These are phyloP conservation scores for Intellagama lesueurii DNA, from an alignment of 2,797 vertebrate species.

Conservation along the genomic window DNA sequence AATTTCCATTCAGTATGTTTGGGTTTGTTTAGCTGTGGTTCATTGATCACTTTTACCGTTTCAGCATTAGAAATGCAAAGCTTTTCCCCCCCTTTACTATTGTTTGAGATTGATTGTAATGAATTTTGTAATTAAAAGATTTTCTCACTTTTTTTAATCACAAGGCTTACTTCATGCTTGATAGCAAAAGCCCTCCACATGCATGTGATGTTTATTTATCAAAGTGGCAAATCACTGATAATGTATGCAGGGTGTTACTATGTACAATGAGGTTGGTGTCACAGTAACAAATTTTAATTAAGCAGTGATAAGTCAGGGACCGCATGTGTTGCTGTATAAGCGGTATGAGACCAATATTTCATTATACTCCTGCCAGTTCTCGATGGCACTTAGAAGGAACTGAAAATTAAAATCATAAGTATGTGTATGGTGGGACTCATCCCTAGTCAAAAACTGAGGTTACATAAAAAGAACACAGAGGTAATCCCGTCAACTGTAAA, in stretches of 20 bases:
- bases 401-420: slow-evolving; percentile 30
- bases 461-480: background rate
- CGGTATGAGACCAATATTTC: slow-evolving; percentile 26
- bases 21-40: slow-evolving; percentile 30
- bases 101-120: slow-evolving; percentile 41
- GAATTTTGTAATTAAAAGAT: slow-evolving; percentile 58
- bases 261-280: slow-evolving; percentile 22
- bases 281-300: slow-evolving; percentile 50
- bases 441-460: slow-evolving; percentile 8
- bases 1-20: slow-evolving; percentile 40
- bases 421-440: background rate
- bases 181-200: slow-evolving; percentile 25
- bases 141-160: slow-evolving; percentile 52
- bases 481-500: too few species aligned
- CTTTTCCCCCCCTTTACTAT: slow-evolving; percentile 26
- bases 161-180: slow-evolving; percentile 44
- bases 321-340: background rate
- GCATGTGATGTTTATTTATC: slow-evolving; percentile 47
- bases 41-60: slow-evolving; percentile 41
- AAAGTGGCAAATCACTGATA: slow-evolving; percentile 31
- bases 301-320: slow-evolving; percentile 3
- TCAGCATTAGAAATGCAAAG: slow-evolving; percentile 44
- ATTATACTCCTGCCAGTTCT: background rate
- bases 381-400: background rate
- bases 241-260: slow-evolving; percentile 27